Percentiles rank a stretch among this genome's conserved stretches.
phyloP scores from a whole-genome alignment of 2,113 vertebrate species.

The Festucalex cinctus region DNA sequence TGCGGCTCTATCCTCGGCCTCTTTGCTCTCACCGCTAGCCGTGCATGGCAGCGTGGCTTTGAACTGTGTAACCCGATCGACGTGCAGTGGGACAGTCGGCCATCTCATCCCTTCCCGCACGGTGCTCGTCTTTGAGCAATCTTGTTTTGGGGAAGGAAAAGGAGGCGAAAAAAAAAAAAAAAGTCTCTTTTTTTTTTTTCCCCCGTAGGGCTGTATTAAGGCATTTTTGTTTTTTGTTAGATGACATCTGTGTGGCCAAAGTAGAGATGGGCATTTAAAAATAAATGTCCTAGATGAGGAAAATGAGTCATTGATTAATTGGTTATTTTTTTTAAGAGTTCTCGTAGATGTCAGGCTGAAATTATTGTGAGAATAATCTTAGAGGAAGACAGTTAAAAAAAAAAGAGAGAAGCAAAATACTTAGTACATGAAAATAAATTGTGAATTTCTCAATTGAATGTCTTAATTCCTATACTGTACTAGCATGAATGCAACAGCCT shows the following conservation, averaged over 20 bases:
- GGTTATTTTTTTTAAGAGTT: no score
- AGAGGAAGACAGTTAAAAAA: no score
- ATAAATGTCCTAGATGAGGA: not conserved
- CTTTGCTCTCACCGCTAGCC: constrained; percentile 67
- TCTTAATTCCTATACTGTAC: not conserved
- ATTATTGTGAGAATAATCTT: no score
- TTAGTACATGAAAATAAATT: no score
- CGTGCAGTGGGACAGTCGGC: constrained; percentile 60
- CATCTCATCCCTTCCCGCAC: constrained; percentile 56
- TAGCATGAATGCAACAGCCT: not conserved
- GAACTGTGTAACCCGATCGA: constrained; percentile 77
- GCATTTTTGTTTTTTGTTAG: constrained; percentile 17
- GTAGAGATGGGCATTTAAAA: not conserved
- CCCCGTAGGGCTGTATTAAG: constrained; percentile 21
- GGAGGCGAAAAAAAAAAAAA: not conserved
- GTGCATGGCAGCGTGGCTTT: constrained; percentile 66
- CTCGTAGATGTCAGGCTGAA: no score
- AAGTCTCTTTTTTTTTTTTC: constrained; percentile 36
- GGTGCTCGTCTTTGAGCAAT: constrained; percentile 76
- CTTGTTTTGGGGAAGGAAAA: constrained; percentile 63
- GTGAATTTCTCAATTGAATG: no score
- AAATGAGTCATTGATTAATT: no score
- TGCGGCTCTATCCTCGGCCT: constrained; percentile 52
- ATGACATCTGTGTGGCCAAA: not conserved
- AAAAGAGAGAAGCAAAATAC: no score